A percentile compares a stretch with the other conserved stretches of the same genome.
Evolutionary conservation across 2,797 vertebrate species (phyloP).

Genomic region (Ptychobarbus kaznakovi): DNA sequence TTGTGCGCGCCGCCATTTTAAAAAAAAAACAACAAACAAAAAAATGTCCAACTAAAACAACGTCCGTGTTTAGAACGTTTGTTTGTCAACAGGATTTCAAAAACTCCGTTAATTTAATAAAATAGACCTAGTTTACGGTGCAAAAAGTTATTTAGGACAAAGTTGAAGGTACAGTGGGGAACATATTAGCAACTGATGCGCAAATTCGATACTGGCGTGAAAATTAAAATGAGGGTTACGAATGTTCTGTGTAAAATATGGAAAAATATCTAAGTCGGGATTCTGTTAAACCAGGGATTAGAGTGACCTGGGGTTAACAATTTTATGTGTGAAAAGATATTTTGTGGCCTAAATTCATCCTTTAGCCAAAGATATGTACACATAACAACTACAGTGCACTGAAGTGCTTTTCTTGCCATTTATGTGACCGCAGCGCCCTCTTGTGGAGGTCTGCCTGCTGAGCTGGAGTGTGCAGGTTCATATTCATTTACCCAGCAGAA

Average conservation of each 20-base stretch:
- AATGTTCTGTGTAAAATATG: background rate
- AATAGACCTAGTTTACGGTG: no score
- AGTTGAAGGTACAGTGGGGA: background rate
- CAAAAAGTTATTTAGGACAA: background rate
- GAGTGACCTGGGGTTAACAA: background rate
- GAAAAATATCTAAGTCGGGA: background rate
- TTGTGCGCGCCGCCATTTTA: no score
- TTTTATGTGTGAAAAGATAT: background rate
- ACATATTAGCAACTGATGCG: background rate
- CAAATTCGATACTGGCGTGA: background rate
- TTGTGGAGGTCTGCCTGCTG: constrained; percentile 71
- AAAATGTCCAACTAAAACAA: background rate
- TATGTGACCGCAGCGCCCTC: constrained; percentile 79
- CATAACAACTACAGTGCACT: background rate
- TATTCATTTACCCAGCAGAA: constrained; percentile 75
- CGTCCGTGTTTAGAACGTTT: no score
- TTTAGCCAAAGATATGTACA: background rate
- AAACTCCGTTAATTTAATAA: no score
- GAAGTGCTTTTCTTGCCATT: constrained; percentile 7
- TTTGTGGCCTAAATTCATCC: background rate
- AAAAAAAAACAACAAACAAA: no score
- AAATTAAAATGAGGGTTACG: background rate
- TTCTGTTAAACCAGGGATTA: background rate
- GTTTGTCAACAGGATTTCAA: background rate
- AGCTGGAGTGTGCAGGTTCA: constrained; percentile 84